Conservation (phyloP, 2,888 invertebrate species). For the Drosophila maculinotata region DNA sequence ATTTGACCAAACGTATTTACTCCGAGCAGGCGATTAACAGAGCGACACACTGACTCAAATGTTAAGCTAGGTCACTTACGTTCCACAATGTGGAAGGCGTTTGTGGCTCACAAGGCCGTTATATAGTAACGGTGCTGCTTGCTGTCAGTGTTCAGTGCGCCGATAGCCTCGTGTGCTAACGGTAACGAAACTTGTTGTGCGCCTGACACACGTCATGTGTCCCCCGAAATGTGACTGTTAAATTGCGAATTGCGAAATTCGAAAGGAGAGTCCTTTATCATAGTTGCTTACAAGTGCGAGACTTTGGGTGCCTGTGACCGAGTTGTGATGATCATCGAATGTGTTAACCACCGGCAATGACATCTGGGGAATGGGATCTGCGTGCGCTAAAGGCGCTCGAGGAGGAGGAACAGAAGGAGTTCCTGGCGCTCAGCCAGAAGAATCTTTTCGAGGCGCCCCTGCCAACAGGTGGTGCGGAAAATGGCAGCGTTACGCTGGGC, state of each 20-base stretch:
- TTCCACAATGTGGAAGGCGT: conserved; percentile 63
- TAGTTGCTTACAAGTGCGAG: background rate
- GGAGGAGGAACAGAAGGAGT: conserved; percentile 84
- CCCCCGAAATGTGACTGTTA: conserved; percentile 38
- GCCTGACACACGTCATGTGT: conserved; percentile 6
- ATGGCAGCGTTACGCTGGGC: conserved; percentile 7
- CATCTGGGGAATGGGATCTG: conserved; percentile 85
- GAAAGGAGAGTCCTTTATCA: conserved; percentile 18
- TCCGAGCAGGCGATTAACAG: conserved; percentile 42
- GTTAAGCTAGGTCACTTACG: conserved; percentile 78
- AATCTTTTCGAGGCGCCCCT: conserved; percentile 80
- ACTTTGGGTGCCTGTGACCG: conserved; percentile 4
- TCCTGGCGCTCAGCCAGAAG: conserved; percentile 83
- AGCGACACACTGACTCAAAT: conserved; percentile 52
- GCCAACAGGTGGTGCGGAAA: conserved; percentile 50
- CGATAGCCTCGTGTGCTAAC: conserved; percentile 66
- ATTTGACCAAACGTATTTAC: background rate
- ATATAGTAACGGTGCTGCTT: conserved; percentile 65
- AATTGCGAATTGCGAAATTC: conserved; percentile 28
- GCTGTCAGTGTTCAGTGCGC: conserved; percentile 61
- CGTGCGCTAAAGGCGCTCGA: conserved; percentile 85
- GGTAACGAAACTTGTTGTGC: conserved; percentile 44
- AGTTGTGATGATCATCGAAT: conserved; percentile 10
- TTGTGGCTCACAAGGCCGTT: conserved; percentile 43
- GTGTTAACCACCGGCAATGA: conserved; percentile 68